Conservation (phyloP, 2,113 vertebrate genomes). For the Oreochromis spilurus region DNA sequence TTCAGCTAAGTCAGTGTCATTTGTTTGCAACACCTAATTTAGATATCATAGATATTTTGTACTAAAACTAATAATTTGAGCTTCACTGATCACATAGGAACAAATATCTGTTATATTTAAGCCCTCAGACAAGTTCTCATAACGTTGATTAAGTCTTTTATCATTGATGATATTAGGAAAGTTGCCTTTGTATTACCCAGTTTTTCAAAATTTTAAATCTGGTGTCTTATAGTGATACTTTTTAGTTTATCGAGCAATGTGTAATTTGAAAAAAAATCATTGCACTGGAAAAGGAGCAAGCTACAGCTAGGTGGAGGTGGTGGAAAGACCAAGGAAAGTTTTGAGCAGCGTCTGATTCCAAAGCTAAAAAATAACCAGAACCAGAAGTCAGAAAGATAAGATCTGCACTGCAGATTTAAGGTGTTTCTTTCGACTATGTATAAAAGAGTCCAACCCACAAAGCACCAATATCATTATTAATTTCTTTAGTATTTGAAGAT, state of each 20-base stretch:
- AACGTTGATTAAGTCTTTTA: background rate
- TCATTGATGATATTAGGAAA: background rate
- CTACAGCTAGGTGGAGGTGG: accelerated
- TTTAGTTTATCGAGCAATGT: background rate
- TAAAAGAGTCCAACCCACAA: background rate
- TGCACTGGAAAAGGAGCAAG: background rate
- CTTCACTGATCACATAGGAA: background rate
- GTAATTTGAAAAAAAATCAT: background rate
- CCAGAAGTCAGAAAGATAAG: background rate
- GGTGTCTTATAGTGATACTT: background rate
- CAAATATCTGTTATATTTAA: background rate
- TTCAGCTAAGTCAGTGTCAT: background rate
- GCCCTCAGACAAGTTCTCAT: background rate
- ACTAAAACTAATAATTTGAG: background rate
- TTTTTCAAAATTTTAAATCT: background rate
- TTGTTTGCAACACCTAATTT: background rate
- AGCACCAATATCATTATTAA: background rate
- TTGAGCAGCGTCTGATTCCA: background rate
- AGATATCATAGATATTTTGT: background rate
- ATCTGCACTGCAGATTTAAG: background rate
- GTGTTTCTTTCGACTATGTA: background rate
- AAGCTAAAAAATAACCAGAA: background rate
- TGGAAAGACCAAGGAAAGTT: background rate
- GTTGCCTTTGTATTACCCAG: background rate
- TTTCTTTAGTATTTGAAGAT: background rate